Percentiles rank a stretch among this genome's conserved stretches.
These are phyloP conservation scores for Sander vitreus DNA, from an alignment of 2,113 vertebrate species.

Conservation along the genomic window DNA sequence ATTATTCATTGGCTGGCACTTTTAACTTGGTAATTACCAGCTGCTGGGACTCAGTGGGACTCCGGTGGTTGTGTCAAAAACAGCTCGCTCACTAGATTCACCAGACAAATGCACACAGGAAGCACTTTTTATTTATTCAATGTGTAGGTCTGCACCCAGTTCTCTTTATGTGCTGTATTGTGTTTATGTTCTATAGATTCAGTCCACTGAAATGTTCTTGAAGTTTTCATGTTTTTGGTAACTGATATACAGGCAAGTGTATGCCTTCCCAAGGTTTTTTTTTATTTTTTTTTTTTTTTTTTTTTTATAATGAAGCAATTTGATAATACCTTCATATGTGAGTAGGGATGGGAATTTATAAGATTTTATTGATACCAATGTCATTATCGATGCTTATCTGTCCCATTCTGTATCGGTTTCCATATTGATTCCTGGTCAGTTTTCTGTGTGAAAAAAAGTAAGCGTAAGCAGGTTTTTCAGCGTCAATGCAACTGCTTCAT, in stretches of 20 bases:
- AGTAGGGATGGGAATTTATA: too few relatives aligned
- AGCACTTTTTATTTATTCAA: neutral
- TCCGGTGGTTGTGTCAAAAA: slow-evolving; percentile 75
- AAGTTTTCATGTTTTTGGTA: neutral
- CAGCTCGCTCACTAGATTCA: slow-evolving; percentile 76
- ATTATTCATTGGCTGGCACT: slow-evolving; percentile 84
- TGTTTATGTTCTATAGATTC: neutral
- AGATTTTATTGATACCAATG: too few relatives aligned
- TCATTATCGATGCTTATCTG: too few relatives aligned
- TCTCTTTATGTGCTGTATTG: neutral
- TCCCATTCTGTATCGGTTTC: too few relatives aligned
- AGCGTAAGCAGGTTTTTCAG: too few relatives aligned
- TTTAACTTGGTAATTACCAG: slow-evolving; percentile 84
- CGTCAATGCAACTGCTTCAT: too few relatives aligned
- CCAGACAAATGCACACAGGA: slow-evolving; percentile 51
- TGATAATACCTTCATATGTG: neutral
- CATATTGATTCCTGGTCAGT: too few relatives aligned
- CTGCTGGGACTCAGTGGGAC: slow-evolving; percentile 74
- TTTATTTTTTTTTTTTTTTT: too few relatives aligned
- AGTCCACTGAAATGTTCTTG: too few relatives aligned
- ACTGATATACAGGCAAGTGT: neutral
- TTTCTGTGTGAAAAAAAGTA: too few relatives aligned
- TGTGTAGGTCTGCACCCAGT: neutral
- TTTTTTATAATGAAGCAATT: neutral
- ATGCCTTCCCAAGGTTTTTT: too few relatives aligned